Evolutionary conservation across 2,113 vertebrate species (phyloP), one percentile per base, ranked within the genome.

Genomic region (Sus scrofa): DNA sequence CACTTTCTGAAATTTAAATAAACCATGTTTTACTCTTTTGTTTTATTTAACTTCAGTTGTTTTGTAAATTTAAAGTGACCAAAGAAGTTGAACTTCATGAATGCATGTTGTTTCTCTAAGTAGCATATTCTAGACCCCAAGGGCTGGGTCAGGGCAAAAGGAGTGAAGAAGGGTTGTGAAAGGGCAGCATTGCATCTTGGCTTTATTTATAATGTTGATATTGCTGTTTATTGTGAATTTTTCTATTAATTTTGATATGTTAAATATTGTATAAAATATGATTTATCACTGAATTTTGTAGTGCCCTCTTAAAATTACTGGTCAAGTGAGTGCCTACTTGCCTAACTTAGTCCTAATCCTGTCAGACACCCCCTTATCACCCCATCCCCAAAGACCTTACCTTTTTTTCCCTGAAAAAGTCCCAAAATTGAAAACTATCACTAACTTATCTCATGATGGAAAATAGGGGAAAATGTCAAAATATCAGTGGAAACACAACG

Each of bases 391-490:
- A 94, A 52, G 77, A 18, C 12, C 14, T 87, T 91, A 12, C 39
- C 26, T 79, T 84, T 91, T 82, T 86, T 82, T 94, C n/a, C 37
- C 39, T 84, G 68, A 65, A 30, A 94, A 34, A 62, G 58, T 81
- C 22, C 12, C 52, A 81, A 84, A 86, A 32, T 16, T 58, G 70
- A 24, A 70, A 63, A 39, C 10, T 54, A 89, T 60, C 19, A 63
- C 37, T 85, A 62, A n/a, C 30, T 75, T 82, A 86, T 63, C 74
- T 44, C 37, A 24, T 24, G 68, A 60, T 15, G 74, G 18, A 77
- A 79, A 95, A 94, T 54, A 73, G 30, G 6, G 19, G 52, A 14
- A 83, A 50, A 24, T 63, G 52, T 14, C 32, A 27, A 34, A 63
- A 60, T 7, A 5, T 37, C 19, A 50, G 10, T 75, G 32, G 67